Evolutionary conservation across 2,888 invertebrate genomes (phyloP).

Genomic region (Caenorhabditis sp.): DNA sequence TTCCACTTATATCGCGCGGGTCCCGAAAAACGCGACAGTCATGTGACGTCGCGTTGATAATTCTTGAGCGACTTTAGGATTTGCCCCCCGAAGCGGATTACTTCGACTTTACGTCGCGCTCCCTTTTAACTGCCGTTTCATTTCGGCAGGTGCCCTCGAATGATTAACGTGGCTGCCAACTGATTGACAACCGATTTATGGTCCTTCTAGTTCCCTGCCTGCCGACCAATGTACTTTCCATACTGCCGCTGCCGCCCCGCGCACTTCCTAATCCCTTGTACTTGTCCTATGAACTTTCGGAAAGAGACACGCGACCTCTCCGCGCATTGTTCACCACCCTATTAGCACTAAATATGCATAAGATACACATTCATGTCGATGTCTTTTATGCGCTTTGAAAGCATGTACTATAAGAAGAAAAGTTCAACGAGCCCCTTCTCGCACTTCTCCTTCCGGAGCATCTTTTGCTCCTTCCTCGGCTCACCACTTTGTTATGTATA

Average conservation of each 20-base stretch:
- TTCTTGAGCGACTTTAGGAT: constrained; percentile 41
- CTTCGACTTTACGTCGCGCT: constrained; percentile 14
- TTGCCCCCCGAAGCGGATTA: constrained; percentile 34
- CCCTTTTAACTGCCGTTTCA: neutral
- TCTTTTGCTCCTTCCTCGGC: neutral
- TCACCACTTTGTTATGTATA: constrained; percentile 35
- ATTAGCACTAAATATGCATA: constrained; percentile 61
- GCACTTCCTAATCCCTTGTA: constrained; percentile 5
- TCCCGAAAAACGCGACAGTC: constrained; percentile 11
- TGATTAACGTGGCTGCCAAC: neutral
- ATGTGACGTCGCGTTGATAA: constrained; percentile 34
- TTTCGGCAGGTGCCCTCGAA: neutral
- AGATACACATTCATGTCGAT: constrained; percentile 53
- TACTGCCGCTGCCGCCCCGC: constrained; percentile 1
- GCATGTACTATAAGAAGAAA: constrained; percentile 8
- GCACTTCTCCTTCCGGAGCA: neutral
- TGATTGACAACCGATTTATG: constrained; percentile 3
- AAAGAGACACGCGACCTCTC: constrained; percentile 14
- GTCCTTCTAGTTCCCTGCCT: too few relatives aligned
- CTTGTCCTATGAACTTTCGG: constrained; percentile 28
- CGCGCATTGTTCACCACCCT: constrained; percentile 37
- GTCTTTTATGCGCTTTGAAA: neutral
- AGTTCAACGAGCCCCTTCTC: neutral
- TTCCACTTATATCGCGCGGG: neutral
- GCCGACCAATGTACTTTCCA: neutral